These are phyloP conservation scores for Rhinoraja longicauda DNA, from an alignment of 2,797 vertebrate species.

Conservation along the genomic window DNA sequence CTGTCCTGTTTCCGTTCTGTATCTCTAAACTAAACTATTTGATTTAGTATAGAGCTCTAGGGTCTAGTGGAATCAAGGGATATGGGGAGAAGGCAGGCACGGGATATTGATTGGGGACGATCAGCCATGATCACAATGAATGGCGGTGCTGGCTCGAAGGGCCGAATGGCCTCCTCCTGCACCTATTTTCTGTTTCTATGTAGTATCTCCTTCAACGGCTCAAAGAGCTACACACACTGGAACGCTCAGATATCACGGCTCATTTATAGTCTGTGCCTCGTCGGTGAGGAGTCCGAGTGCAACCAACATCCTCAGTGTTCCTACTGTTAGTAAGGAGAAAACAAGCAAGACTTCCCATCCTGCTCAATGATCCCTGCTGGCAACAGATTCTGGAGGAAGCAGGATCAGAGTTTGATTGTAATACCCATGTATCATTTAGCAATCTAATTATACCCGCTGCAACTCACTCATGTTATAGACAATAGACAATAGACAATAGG, in stretches of 20 bases:
- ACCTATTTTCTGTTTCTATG: too few species aligned
- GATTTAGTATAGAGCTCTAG: too few species aligned
- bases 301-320: background rate
- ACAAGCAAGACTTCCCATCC: background rate
- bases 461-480: too few species aligned
- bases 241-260: background rate
- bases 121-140: too few species aligned
- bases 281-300: background rate
- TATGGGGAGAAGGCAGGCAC: too few species aligned
- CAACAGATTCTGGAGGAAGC: background rate
- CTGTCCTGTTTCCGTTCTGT: too few species aligned
- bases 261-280: background rate
- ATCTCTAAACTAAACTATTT: too few species aligned
- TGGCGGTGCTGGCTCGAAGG: too few species aligned
- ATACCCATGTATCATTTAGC: background rate
- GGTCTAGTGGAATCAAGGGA: too few species aligned
- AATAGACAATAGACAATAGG: too few species aligned
- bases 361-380: background rate
- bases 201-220: background rate
- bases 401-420: background rate
- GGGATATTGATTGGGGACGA: too few species aligned
- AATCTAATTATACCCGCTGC: background rate
- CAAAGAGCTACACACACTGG: background rate
- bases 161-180: too few species aligned
- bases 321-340: background rate